phyloP scores from a whole-genome alignment of 2,113 vertebrate species.

The Taxidea taxus region DNA sequence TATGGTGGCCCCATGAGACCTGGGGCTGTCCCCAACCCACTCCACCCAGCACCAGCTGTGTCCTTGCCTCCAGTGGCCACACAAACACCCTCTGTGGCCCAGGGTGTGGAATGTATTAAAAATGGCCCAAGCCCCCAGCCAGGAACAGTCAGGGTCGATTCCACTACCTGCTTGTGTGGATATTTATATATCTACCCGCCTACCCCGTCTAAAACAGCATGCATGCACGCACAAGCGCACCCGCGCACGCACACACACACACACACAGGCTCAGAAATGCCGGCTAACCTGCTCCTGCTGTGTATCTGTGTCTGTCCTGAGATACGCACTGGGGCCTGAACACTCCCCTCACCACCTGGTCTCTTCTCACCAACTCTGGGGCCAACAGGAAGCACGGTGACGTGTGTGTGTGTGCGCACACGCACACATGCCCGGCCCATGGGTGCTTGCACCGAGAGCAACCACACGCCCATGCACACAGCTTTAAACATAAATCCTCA shows the following conservation, averaged over 20 bases:
- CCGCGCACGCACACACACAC: background rate
- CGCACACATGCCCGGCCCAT: background rate
- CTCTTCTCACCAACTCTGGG: background rate
- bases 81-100: constrained; percentile 51
- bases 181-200: constrained; percentile 44
- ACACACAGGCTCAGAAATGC: background rate
- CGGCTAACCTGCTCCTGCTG: background rate
- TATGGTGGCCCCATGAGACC: background rate
- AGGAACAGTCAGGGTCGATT: constrained; percentile 54
- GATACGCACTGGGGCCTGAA: background rate
- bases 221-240: too few relatives aligned
- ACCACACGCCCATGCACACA: background rate
- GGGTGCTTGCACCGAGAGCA: background rate
- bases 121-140: constrained; percentile 47
- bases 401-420: accelerated
- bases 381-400: background rate
- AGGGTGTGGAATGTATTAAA: constrained; percentile 57
- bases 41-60: constrained; percentile 44
- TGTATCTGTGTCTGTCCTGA: background rate
- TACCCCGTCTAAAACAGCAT: background rate
- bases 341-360: too few relatives aligned
- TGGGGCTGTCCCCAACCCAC: background rate
- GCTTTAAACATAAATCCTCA: background rate
- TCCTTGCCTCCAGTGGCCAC: constrained; percentile 15
- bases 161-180: constrained; percentile 35